Percentiles rank a stretch among this genome's conserved stretches.
Conservation (phyloP, 2,797 vertebrate genomes). For the Ispidina lecontei region DNA sequence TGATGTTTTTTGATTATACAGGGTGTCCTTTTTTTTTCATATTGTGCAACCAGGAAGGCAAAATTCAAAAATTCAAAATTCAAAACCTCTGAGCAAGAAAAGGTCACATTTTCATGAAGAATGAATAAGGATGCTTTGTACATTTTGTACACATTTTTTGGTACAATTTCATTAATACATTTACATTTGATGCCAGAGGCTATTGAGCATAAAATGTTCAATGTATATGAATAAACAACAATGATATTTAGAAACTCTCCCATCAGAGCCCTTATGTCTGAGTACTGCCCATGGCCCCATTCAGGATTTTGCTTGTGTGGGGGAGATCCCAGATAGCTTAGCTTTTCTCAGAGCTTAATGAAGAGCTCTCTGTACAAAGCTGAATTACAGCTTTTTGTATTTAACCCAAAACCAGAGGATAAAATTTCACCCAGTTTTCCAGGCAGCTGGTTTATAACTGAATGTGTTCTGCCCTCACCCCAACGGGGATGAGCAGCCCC, state of each 20-base stretch:
- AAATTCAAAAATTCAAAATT: conserved; percentile 18
- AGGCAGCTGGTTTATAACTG: not conserved
- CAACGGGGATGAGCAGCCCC: not conserved
- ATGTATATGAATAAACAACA: not conserved
- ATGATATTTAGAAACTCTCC: not conserved
- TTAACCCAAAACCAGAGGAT: not conserved
- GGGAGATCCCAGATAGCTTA: not conserved
- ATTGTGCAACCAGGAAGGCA: not conserved
- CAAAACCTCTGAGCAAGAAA: not conserved
- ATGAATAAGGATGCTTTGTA: not conserved
- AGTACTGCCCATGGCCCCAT: not conserved
- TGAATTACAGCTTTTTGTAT: not conserved
- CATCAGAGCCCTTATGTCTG: fast-evolving
- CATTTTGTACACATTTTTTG: not conserved
- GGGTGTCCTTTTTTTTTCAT: not conserved
- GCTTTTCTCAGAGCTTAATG: not conserved
- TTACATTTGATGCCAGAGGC: not conserved
- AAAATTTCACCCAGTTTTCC: not conserved
- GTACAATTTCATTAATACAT: not conserved
- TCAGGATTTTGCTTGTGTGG: not conserved
- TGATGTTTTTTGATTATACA: not conserved
- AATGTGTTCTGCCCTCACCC: not conserved
- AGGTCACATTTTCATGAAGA: not conserved
- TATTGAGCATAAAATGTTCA: not conserved
- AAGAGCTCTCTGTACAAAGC: not conserved